Evolutionary conservation across 2,888 invertebrate genomes (phyloP), one percentile per base, ranked within the genome.

Genomic region (Aphidoletes aphidimyza): DNA sequence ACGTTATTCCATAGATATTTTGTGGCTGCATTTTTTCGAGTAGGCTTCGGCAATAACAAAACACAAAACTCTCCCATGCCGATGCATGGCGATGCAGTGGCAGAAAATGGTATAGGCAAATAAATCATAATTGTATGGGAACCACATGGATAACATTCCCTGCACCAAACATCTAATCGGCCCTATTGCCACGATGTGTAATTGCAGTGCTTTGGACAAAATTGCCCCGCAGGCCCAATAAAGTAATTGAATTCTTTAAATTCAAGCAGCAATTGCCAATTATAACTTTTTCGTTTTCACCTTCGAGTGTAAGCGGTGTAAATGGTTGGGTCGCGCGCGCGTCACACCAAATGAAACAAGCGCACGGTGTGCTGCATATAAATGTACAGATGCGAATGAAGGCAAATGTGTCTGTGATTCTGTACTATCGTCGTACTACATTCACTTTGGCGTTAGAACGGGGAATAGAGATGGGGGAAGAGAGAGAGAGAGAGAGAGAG

Each of bases 251-350:
- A 69, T 69, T 69, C 69, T 69, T 69, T 14, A 69, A 69, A 69
- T 69, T 69, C 69, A 69, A 69, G 69, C 69, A 69, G 69, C 69
- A 69, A 69, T 69, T 69, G 69, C 69, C 69, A 69, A 69, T 69
- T 69, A 69, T 30, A 14, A 69, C 34, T 6, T 69, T 69, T n/a
- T 54, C 54, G 54, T 54, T 42, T n/a, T 69, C 69, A 69, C 69
- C 69, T 69, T n/a, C n/a, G 69, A 69, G 42, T 14, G 6, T 42
- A 42, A 42, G 42, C 42, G 14, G 6, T 14, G 47, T 39, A 11
- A 39, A 39, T 39, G 39, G 39, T 39, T 8, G 5, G 39, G 5
- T 39, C 39, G 11, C 39, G 39, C 39, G 39, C 39, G 39, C 39
- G 5, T 39, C 39, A 39, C 11, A 8, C 11, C 11, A 5, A 39